These are phyloP conservation scores for Peromyscus attwateri DNA, from an alignment of 2,797 vertebrate genomes.

Conservation along the genomic window DNA sequence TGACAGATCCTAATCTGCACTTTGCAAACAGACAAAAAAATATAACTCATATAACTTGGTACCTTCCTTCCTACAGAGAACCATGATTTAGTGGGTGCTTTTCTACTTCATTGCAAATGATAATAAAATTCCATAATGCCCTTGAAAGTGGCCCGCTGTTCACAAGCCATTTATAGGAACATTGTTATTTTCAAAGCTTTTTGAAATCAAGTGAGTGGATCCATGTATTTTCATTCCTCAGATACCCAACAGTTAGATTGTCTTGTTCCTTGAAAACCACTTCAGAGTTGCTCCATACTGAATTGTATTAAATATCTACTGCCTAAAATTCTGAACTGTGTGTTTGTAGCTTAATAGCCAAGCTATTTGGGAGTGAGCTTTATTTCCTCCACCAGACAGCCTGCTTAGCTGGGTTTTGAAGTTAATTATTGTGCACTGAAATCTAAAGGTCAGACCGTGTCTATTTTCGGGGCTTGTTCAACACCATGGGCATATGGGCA, in stretches of 20 bases:
- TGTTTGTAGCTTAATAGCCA: conserved; percentile 4
- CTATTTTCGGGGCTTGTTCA: conserved; percentile 64
- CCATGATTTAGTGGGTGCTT: neutral
- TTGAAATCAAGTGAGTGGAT: neutral
- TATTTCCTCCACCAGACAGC: conserved; percentile 19
- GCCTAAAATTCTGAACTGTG: conserved; percentile 2
- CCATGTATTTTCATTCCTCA: neutral
- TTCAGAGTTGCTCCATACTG: neutral
- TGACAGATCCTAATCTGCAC: neutral
- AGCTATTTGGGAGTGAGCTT: conserved; percentile 46
- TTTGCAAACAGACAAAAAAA: neutral
- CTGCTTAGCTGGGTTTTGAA: conserved; percentile 73
- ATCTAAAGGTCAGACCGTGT: conserved; percentile 77
- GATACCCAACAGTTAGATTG: neutral
- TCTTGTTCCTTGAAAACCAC: neutral
- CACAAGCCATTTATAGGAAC: neutral
- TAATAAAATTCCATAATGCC: neutral
- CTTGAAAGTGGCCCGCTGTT: conserved; percentile 42
- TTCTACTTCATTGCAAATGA: neutral
- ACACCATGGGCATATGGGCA: conserved; percentile 22
- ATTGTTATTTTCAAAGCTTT: neutral
- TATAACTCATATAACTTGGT: neutral
- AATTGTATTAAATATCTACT: neutral
- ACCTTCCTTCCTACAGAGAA: neutral
- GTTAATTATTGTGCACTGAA: conserved; percentile 74